These are phyloP conservation scores for Sylvilagus bachmani DNA, from an alignment of 2,113 vertebrate species.

Conservation along the genomic window DNA sequence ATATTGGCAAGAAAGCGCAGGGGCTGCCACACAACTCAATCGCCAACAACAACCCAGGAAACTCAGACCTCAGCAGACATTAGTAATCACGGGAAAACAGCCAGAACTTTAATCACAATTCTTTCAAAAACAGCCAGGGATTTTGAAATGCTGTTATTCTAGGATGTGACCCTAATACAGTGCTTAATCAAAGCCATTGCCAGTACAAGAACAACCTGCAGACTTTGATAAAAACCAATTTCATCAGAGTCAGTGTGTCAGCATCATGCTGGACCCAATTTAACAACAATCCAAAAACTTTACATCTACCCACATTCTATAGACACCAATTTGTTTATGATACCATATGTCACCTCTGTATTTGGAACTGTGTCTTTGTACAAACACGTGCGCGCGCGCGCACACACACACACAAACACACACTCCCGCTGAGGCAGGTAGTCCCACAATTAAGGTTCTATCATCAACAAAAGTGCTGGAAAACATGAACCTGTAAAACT, in stretches of 20 bases:
- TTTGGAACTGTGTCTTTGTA: background rate
- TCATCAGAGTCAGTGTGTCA: conserved; percentile 79
- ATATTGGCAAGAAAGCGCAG: conserved; percentile 78
- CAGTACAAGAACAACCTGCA: conserved; percentile 82
- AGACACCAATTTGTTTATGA: background rate
- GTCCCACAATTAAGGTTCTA: background rate
- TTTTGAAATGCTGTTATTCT: conserved; percentile 85
- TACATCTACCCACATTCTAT: conserved; percentile 19
- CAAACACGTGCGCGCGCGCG: background rate
- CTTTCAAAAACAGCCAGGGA: conserved; percentile 87
- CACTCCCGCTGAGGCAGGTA: background rate
- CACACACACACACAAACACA: background rate
- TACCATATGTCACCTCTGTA: background rate
- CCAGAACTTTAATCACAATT: conserved; percentile 89
- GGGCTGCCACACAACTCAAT: conserved; percentile 74
- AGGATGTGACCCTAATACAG: conserved; percentile 87
- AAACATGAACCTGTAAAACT: background rate
- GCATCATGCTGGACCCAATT: conserved; percentile 74
- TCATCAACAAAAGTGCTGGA: background rate
- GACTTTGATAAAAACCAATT: conserved; percentile 86
- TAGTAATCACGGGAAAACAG: conserved; percentile 84
- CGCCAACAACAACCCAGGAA: conserved; percentile 78
- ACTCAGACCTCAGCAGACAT: conserved; percentile 81
- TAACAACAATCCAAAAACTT: conserved; percentile 70
- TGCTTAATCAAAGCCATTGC: conserved; percentile 88